Conservation (phyloP, 2,113 vertebrate genomes). For the Psophia crepitans region DNA sequence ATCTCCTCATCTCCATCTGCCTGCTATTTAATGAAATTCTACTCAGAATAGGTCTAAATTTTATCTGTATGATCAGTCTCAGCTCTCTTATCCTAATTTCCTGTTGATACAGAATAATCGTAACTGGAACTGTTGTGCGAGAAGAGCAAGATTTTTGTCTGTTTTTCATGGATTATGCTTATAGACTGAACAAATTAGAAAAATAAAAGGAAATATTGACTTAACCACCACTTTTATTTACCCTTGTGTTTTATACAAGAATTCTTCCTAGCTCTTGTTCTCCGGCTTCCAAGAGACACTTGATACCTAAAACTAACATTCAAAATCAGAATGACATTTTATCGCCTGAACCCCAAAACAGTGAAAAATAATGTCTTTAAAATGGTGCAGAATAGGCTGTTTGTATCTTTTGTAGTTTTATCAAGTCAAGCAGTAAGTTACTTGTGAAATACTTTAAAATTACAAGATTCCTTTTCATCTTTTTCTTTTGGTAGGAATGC, state of each 20-base stretch:
- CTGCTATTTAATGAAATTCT: background rate
- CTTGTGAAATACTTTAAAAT: background rate
- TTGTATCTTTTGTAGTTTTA: background rate
- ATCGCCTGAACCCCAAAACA: background rate
- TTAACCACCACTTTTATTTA: background rate
- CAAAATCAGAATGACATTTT: background rate
- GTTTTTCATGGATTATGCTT: background rate
- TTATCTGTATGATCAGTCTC: background rate
- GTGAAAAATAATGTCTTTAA: background rate
- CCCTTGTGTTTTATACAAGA: background rate
- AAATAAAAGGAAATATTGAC: conserved; percentile 2
- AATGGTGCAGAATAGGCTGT: background rate
- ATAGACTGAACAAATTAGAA: background rate
- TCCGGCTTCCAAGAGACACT: background rate
- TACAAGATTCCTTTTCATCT: background rate
- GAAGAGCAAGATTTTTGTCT: background rate
- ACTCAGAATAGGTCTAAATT: background rate
- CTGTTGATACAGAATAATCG: background rate
- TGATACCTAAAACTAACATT: background rate
- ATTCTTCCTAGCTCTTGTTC: background rate
- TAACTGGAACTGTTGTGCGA: background rate
- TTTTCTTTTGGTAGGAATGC: background rate
- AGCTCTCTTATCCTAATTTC: background rate
- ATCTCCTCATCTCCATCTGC: background rate
- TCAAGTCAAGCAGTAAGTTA: background rate